phyloP scores from a whole-genome alignment of 2,113 vertebrate genomes.

The Rhynchomys soricoides region DNA sequence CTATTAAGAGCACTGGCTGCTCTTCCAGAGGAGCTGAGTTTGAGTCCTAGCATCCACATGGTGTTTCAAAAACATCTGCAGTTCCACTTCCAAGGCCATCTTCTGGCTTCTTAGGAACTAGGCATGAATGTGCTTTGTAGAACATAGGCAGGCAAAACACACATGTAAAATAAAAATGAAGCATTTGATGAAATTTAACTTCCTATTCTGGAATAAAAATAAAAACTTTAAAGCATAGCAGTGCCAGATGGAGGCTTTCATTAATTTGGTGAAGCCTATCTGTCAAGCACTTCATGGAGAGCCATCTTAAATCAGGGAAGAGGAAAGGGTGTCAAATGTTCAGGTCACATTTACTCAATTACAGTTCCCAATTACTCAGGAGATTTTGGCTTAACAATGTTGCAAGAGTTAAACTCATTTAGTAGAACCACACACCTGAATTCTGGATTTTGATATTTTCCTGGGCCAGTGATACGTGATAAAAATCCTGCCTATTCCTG shows the following conservation, averaged over 20 bases:
- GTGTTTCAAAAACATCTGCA: background rate
- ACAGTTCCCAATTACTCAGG: background rate
- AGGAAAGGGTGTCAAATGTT: background rate
- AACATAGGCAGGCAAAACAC: background rate
- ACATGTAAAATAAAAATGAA: background rate
- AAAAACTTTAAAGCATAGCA: background rate
- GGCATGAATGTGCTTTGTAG: background rate
- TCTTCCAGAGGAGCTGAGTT: background rate
- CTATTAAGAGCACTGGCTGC: background rate
- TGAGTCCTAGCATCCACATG: background rate
- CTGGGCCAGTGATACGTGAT: background rate
- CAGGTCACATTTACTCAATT: background rate
- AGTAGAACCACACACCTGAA: background rate
- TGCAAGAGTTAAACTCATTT: background rate
- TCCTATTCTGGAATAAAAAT: background rate
- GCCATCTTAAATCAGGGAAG: background rate
- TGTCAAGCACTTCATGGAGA: background rate
- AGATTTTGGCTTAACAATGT: background rate
- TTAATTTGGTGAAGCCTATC: background rate
- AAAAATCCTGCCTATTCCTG: background rate
- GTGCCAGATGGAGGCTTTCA: background rate
- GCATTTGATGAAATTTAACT: background rate
- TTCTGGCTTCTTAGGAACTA: background rate
- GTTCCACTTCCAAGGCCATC: background rate
- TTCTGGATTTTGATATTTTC: background rate